Conservation (phyloP, 2,888 invertebrate species). For the Volucella zonaria region DNA sequence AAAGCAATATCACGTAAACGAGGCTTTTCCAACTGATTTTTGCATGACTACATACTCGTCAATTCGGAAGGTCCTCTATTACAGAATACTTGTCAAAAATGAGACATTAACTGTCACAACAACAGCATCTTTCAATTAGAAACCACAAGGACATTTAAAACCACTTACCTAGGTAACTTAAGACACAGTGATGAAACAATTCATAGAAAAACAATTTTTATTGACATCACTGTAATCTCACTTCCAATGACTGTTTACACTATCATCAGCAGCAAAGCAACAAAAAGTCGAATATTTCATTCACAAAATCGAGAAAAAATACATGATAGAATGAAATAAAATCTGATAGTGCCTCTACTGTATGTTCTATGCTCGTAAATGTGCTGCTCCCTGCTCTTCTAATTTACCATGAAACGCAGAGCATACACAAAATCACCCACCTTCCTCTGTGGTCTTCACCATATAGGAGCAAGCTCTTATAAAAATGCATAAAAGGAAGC, state of each 20-base stretch:
- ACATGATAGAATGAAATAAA: slow-evolving; percentile 51
- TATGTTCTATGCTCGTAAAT: slow-evolving; percentile 17
- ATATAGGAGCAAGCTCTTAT: slow-evolving; percentile 15
- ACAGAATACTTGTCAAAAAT: no score
- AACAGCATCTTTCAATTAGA: not conserved
- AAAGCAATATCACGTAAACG: no score
- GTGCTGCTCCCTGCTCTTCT: slow-evolving; percentile 44
- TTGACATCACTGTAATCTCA: slow-evolving; percentile 4
- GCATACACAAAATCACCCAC: slow-evolving; percentile 25
- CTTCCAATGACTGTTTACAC: not conserved
- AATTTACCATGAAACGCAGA: slow-evolving; percentile 49
- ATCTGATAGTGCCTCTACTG: slow-evolving; percentile 43
- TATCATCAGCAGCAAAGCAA: not conserved
- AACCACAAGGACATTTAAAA: not conserved
- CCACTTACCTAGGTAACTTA: slow-evolving; percentile 16
- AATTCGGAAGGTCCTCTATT: no score
- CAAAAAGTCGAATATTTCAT: slow-evolving; percentile 58
- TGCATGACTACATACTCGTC: no score
- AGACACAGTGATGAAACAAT: not conserved
- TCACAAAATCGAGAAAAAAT: slow-evolving; percentile 37
- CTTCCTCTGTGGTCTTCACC: not conserved
- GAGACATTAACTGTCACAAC: no score
- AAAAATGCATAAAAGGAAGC: slow-evolving; percentile 17
- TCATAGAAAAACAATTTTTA: not conserved
- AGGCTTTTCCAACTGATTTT: no score